Percentiles rank a stretch among this genome's conserved stretches.
These are phyloP conservation scores for Brachypodius melanocephalos DNA, from an alignment of 2,113 vertebrate genomes.

Conservation along the genomic window DNA sequence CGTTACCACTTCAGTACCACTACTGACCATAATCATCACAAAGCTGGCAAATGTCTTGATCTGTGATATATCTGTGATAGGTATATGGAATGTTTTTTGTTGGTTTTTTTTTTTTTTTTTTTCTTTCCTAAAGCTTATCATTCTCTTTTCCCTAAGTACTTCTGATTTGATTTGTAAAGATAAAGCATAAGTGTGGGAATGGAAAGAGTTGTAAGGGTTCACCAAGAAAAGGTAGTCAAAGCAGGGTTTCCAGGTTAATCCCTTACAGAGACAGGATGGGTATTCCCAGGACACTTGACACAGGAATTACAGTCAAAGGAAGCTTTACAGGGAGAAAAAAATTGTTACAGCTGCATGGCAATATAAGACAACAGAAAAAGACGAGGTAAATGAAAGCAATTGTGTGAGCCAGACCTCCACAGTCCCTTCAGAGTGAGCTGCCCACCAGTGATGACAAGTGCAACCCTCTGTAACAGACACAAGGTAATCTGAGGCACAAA, in stretches of 20 bases:
- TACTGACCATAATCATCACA: neutral
- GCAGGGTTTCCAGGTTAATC: neutral
- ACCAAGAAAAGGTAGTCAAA: neutral
- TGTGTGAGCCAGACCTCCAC: neutral
- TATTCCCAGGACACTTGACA: neutral
- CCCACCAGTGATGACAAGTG: neutral
- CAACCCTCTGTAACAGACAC: neutral
- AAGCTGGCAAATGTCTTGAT: neutral
- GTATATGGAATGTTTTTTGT: neutral
- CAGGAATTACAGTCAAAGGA: neutral
- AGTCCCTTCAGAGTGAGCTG: neutral
- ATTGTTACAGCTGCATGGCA: neutral
- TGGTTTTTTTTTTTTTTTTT: fast-evolving
- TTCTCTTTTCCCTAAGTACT: neutral
- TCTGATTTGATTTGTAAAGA: neutral
- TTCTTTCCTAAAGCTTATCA: fast-evolving
- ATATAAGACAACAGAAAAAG: neutral
- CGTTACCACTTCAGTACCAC: neutral
- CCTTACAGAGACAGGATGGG: neutral
- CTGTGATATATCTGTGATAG: too few species aligned
- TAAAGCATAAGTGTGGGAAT: neutral
- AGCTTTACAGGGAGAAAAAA: neutral
- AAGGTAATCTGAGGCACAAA: neutral
- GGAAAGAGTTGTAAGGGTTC: neutral
- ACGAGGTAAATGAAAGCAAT: neutral